Percentiles rank a stretch among this genome's conserved stretches.
Evolutionary conservation across 2,797 vertebrate species (phyloP).

Genomic region (Anguilla anguilla): DNA sequence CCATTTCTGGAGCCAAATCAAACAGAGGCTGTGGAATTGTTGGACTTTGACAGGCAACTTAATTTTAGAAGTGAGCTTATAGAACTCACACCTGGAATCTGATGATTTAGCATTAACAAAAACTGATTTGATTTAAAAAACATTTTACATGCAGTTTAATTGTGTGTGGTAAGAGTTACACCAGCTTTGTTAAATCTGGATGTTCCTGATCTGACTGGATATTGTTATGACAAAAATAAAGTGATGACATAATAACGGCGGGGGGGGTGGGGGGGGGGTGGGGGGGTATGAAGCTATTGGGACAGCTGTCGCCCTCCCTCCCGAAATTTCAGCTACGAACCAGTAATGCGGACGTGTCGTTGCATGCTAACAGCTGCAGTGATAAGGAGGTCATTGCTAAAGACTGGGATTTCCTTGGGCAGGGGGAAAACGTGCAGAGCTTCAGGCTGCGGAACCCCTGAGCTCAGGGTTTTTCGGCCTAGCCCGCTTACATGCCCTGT

Average conservation of each 20-base stretch:
- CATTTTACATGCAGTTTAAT: background rate
- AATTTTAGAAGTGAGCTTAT: background rate
- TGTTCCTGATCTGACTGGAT: background rate
- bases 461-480: background rate
- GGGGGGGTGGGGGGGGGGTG: background rate
- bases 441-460: background rate
- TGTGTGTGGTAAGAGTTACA: background rate
- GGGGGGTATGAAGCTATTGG: background rate
- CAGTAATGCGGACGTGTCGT: background rate
- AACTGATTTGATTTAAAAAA: background rate
- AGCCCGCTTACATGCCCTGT: background rate
- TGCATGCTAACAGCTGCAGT: background rate
- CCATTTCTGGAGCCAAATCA: background rate
- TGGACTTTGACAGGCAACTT: background rate
- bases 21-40: background rate
- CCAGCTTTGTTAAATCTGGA: background rate
- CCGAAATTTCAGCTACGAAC: background rate
- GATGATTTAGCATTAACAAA: background rate
- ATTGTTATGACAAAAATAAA: background rate
- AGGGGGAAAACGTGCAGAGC: background rate
- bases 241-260: background rate
- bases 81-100: background rate
- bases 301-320: background rate
- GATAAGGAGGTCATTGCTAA: slow-evolving; percentile 6
- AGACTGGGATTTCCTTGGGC: background rate